Percentiles rank a stretch among this genome's conserved stretches.
These are phyloP conservation scores for Tiliacea aurago DNA, from an alignment of 2,888 invertebrate genomes.

Conservation along the genomic window DNA sequence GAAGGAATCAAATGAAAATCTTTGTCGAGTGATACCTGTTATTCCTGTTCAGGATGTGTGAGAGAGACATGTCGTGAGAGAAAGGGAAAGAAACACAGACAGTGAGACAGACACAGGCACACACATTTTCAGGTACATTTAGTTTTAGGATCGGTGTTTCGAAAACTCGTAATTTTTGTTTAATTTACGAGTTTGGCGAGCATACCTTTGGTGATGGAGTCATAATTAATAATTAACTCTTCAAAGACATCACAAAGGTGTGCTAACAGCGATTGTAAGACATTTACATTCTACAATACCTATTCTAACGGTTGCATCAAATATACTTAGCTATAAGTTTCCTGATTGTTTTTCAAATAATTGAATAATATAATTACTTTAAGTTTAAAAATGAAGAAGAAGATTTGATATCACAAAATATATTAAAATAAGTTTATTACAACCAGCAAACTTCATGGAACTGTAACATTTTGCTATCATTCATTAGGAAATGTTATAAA, in stretches of 20 bases:
- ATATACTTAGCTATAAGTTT: constrained; percentile 37
- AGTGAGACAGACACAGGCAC: constrained; percentile 90
- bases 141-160: constrained; percentile 49
- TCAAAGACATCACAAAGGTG: constrained; percentile 19
- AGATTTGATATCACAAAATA: not conserved
- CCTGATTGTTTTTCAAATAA: constrained; percentile 40
- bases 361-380: not conserved
- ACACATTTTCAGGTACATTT: constrained; percentile 76
- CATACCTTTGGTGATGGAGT: constrained; percentile 33
- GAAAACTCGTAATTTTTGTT: constrained; percentile 41
- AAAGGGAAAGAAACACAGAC: constrained; percentile 90
- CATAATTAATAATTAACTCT: not conserved
- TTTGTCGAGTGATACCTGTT: constrained; percentile 88
- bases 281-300: constrained; percentile 57
- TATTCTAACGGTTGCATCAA: constrained; percentile 50
- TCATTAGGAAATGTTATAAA: not conserved
- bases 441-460: constrained; percentile 35
- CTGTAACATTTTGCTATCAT: constrained; percentile 39
- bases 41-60: constrained; percentile 89
- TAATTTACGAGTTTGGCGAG: constrained; percentile 39
- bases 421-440: constrained; percentile 23
- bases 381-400: not conserved
- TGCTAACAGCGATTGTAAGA: constrained; percentile 37
- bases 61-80: constrained; percentile 89
- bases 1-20: constrained; percentile 75